Percentiles rank a stretch among this genome's conserved stretches.
Conservation (phyloP, 2,113 vertebrate species). For the Proterorhinus semilunaris region DNA sequence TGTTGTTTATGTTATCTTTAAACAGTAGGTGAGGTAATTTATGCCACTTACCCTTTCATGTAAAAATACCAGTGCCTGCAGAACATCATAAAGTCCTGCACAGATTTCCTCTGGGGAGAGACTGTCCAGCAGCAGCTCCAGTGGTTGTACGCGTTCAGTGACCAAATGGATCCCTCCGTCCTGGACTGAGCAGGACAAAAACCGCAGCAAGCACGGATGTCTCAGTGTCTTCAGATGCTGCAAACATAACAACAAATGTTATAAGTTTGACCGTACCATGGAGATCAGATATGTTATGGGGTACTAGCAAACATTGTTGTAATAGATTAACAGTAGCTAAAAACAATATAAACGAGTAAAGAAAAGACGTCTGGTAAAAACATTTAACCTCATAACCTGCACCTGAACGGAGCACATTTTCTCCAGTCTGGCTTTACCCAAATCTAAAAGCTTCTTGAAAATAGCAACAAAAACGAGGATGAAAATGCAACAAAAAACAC, state of each 20-base stretch:
- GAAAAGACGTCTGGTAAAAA: too few relatives aligned
- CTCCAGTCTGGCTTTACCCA: too few relatives aligned
- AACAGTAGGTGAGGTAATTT: neutral
- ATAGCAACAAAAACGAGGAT: too few relatives aligned
- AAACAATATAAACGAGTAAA: too few relatives aligned
- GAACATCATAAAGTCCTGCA: conserved; percentile 90
- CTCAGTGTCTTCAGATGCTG: conserved; percentile 97
- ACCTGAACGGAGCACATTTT: too few relatives aligned
- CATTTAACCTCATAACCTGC: too few relatives aligned
- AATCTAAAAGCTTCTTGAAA: too few relatives aligned
- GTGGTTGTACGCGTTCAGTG: conserved; percentile 89
- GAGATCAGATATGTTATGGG: too few relatives aligned
- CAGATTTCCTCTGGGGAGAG: conserved; percentile 90
- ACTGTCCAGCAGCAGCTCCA: conserved; percentile 80
- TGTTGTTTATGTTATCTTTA: neutral
- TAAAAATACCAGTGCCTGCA: conserved; percentile 91
- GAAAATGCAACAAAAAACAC: too few relatives aligned
- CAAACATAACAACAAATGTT: conserved; percentile 13
- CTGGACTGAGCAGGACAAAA: conserved; percentile 92
- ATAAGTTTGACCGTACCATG: too few relatives aligned
- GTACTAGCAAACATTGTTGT: too few relatives aligned
- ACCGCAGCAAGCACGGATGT: conserved; percentile 92
- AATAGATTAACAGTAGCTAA: too few relatives aligned
- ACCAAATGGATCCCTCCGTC: conserved; percentile 89
- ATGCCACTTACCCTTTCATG: conserved; percentile 86